Conservation (phyloP, 2,797 vertebrate species). For the Fratercula arctica region DNA sequence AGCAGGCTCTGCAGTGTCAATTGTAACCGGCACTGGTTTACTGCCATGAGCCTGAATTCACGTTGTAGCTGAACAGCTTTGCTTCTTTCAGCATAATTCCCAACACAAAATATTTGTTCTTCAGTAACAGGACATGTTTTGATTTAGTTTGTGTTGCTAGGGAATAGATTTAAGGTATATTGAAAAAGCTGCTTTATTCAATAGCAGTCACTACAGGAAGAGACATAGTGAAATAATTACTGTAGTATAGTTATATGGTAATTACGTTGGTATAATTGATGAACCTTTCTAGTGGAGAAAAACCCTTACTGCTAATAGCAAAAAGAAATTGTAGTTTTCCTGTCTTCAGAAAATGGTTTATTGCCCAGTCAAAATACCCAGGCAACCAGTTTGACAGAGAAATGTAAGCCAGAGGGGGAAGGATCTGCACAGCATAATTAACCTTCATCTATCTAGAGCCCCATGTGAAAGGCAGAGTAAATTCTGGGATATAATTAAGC, state of each 20-base stretch:
- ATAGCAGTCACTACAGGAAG: conserved; percentile 11
- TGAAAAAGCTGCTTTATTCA: conserved; percentile 25
- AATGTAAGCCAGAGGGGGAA: background rate
- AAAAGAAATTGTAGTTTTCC: conserved; percentile 6
- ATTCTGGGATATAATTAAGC: conserved; percentile 30
- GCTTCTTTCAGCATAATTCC: background rate
- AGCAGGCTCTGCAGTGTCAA: rapidly evolving
- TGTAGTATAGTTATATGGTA: conserved; percentile 18
- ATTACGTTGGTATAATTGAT: conserved; percentile 56
- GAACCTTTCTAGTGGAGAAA: background rate
- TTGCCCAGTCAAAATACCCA: background rate
- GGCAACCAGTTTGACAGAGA: background rate
- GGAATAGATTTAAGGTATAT: conserved; percentile 7
- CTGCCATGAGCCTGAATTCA: rapidly evolving
- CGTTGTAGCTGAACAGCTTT: background rate
- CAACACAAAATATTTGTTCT: background rate
- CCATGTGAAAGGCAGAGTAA: background rate
- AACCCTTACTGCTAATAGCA: background rate
- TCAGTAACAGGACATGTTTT: background rate
- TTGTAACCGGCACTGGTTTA: rapidly evolving
- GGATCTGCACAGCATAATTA: background rate
- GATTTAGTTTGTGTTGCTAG: background rate
- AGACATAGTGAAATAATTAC: conserved; percentile 39
- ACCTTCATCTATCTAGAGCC: background rate
- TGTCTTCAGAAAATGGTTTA: conserved; percentile 20